These are phyloP conservation scores for Castor canadensis DNA, from an alignment of 2,113 vertebrate genomes.

Conservation along the genomic window DNA sequence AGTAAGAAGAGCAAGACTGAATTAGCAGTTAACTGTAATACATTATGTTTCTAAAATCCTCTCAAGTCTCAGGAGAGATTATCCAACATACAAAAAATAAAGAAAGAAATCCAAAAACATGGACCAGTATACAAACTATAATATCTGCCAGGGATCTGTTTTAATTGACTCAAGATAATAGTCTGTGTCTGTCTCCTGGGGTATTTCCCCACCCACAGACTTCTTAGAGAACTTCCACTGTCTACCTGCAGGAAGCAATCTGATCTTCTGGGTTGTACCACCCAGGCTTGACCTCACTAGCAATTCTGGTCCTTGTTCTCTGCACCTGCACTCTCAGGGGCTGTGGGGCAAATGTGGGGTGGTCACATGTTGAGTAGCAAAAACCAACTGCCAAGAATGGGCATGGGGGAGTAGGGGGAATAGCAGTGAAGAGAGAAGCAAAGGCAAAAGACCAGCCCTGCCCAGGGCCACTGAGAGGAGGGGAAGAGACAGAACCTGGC, in stretches of 20 bases:
- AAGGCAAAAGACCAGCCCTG: background rate
- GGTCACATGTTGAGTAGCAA: background rate
- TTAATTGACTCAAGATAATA: background rate
- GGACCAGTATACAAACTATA: background rate
- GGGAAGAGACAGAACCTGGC: accelerated
- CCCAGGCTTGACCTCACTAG: background rate
- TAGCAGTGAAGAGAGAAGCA: background rate
- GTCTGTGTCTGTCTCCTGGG: accelerated
- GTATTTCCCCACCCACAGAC: too few relatives aligned
- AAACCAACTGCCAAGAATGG: background rate
- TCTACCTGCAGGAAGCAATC: background rate
- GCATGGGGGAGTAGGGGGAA: too few relatives aligned
- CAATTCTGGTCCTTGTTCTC: background rate
- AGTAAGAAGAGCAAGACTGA: background rate
- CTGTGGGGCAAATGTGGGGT: accelerated
- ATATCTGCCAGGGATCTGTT: background rate
- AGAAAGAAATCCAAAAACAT: background rate
- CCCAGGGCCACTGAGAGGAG: accelerated
- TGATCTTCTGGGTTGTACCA: background rate
- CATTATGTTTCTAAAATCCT: background rate
- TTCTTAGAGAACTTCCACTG: background rate
- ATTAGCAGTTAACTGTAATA: background rate
- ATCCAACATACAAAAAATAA: background rate
- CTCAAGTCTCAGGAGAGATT: background rate
- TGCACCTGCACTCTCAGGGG: accelerated